Conservation (phyloP, 2,113 vertebrate genomes). For the Pontoporia blainvillei region DNA sequence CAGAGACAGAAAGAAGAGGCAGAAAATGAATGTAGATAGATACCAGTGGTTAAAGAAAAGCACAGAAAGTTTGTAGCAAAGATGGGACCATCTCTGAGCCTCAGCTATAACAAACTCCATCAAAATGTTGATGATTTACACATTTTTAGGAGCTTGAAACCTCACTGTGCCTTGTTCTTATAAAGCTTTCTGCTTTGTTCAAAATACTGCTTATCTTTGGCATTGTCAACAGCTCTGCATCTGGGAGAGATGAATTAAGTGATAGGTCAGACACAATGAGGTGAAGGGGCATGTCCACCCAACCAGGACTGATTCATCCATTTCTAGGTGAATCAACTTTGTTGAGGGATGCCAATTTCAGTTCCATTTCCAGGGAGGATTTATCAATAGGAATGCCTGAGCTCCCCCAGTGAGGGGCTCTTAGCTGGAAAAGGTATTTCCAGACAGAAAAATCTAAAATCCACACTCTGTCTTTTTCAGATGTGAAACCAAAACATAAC, state of each 20-base stretch:
- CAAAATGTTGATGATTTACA: slow-evolving; percentile 17
- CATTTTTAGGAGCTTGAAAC: slow-evolving; percentile 48
- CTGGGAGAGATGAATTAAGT: slow-evolving; percentile 83
- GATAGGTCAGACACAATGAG: slow-evolving; percentile 81
- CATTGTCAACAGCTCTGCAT: slow-evolving; percentile 77
- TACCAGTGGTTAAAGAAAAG: not conserved
- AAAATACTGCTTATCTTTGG: slow-evolving; percentile 75
- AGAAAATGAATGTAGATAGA: not conserved
- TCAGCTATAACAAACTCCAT: slow-evolving; percentile 33
- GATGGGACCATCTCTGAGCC: not conserved
- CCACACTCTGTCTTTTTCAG: slow-evolving; percentile 32
- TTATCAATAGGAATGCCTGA: slow-evolving; percentile 50
- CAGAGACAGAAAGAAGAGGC: not conserved
- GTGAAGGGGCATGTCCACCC: slow-evolving; percentile 83
- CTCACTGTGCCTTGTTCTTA: slow-evolving; percentile 33
- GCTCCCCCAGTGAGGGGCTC: not conserved
- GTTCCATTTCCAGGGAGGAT: slow-evolving; percentile 32
- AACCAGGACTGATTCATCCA: slow-evolving; percentile 71
- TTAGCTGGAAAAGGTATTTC: slow-evolving; percentile 44
- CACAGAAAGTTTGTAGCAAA: slow-evolving; percentile 30
- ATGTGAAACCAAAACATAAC: slow-evolving; percentile 30
- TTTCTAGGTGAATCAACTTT: slow-evolving; percentile 78
- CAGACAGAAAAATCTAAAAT: slow-evolving; percentile 45
- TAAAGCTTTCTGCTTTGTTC: slow-evolving; percentile 71
- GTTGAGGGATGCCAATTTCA: slow-evolving; percentile 57